Conservation (phyloP, 2,888 invertebrate species). For the Megamerina dolium region DNA sequence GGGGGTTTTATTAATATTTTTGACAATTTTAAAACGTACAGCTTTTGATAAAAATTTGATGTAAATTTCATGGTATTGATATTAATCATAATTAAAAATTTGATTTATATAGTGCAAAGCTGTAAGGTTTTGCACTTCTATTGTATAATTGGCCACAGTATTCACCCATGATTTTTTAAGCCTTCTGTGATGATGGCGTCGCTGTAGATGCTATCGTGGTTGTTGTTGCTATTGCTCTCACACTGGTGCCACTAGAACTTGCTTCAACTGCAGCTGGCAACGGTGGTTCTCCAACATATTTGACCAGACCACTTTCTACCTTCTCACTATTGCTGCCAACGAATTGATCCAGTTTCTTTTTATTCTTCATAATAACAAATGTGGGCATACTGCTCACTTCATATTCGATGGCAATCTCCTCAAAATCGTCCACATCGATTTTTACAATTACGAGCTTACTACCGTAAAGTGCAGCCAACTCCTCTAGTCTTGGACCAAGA, state of each 20-base stretch:
- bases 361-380: conserved; percentile 19
- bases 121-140: no score
- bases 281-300: conserved; percentile 10
- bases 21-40: no score
- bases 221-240: not conserved
- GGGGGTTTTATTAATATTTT: not conserved
- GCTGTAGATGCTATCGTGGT: not conserved
- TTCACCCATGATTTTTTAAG: no score
- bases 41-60: no score
- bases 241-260: not conserved
- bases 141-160: no score
- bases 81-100: no score
- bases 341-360: conserved; percentile 16
- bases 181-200: not conserved
- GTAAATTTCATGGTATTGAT: no score
- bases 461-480: conserved; percentile 13
- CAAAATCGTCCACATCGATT: conserved; percentile 24
- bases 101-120: no score
- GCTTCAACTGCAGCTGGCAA: not conserved
- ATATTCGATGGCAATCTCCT: conserved; percentile 19
- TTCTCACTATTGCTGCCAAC: conserved; percentile 18
- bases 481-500: conserved; percentile 18
- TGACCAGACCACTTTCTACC: conserved; percentile 10
- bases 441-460: conserved; percentile 18
- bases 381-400: conserved; percentile 22